A percentile compares a stretch with the other conserved stretches of the same genome.
Evolutionary conservation across 1,140 invertebrate species (phyloP).

Genomic region (Psix sp.): DNA sequence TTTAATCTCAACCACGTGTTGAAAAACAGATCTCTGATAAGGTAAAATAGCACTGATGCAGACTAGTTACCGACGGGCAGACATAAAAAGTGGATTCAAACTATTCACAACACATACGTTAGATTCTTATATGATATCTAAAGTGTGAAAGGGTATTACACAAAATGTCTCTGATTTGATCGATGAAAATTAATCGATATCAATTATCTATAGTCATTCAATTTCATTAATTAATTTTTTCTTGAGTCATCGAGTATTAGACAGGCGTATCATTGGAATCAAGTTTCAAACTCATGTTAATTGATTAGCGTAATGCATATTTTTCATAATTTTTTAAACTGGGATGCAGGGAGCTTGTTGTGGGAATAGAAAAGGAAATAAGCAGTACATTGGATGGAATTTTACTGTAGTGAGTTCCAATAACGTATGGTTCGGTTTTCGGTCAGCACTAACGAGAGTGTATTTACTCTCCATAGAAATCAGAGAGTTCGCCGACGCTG

Average conservation of each 20-base stretch:
- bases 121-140: constrained; percentile 29
- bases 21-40: constrained; percentile 49
- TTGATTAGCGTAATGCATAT: no score
- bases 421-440: constrained; percentile 47
- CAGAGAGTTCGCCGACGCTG: constrained; percentile 47
- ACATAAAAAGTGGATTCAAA: constrained; percentile 1
- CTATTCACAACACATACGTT: constrained; percentile 5
- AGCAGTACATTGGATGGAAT: no score
- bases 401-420: no score
- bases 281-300: no score
- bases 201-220: constrained; percentile 18
- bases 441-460: constrained; percentile 39
- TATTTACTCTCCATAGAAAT: constrained; percentile 49
- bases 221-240: neutral
- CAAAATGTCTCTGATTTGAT: constrained; percentile 1
- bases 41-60: constrained; percentile 51
- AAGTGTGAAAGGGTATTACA: constrained; percentile 32
- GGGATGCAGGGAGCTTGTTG: no score
- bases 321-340: no score
- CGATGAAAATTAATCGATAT: constrained; percentile 28
- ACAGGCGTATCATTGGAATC: no score
- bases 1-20: constrained; percentile 52
- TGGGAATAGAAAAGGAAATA: no score
- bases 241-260: neutral
- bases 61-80: constrained; percentile 14